Evolutionary conservation across 1,140 invertebrate species (phyloP), one percentile per base, ranked within the genome.

Genomic region (Micrasema minimum): DNA sequence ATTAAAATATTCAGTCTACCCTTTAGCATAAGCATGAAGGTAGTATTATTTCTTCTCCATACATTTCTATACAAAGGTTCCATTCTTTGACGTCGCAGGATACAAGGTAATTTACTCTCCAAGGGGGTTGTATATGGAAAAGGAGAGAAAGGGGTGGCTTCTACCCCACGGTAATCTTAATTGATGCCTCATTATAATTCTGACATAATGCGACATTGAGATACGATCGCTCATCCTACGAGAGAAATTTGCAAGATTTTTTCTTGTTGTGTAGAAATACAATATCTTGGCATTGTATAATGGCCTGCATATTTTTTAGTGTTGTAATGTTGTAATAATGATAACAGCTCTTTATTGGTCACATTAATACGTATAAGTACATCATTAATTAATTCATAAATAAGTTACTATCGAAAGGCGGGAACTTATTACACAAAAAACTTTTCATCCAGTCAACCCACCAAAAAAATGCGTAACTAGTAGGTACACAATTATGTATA

Each of bases 101-200:
- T 64, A 64, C 61, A 64, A 62, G 61, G 61, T 64, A 64, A 64
- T 64, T 64, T 48, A 64, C 61, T 64, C 61, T 31, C 61, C 22
- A 9, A 31, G 43, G 22, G 26, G 61, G 31, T 18, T 45, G 43
- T 46, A 26, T 41, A 23, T 45, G 18, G 38, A 61, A 22, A 61
- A 31, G 37, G 38, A 64, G 7, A 35, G 55, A 11, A 45, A 31
- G 51, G 55, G 46, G 59, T 51, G 35, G 43, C 22, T 43, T 18
- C 46, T 20, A 50, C 22, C 45, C n/a, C 41, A 26, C 59, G 53
- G 22, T 75, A 75, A 75, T 75, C 73, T 72, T 69, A 75, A 75
- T 75, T 75, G 73, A 75, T 75, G 73, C 61, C 73, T 75, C 73
- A 75, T 75, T 75, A 75, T 70, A 62, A 75, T 75, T 75, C 73